Base-by-base conservation (phyloP, 2,888 invertebrate species). In the Nymphalis urticae region DNA sequence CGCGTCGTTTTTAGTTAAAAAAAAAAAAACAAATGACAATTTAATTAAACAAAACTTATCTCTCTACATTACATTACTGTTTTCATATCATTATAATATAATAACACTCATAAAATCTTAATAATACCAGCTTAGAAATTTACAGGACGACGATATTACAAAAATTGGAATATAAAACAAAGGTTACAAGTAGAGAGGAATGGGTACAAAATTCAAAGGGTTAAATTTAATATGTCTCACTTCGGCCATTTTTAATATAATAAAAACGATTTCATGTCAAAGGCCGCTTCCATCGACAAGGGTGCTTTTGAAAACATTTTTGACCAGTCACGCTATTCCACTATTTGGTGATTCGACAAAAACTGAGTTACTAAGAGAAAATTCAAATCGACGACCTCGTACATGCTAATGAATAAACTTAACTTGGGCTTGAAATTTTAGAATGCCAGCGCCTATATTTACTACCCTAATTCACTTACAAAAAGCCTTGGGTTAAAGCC, bases 381-480 rank as follows among this genome's bases (percentile, higher is more conserved):
- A 58, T 58, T 36, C 19, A 42, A 58, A n/a, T 56, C n/a, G 6
- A 16, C 54, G 27, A 17, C 54, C 16, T 9, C n/a, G 36, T 56
- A 56, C 56, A 36, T 56, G 56, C 7, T 56, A 56, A 56, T 56
- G 56, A 56, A 56, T 56, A 56, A 56, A 32, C 56, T 56, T 32
- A 17, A 56, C 32, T 56, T 56, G 5, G 17, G 17, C 27, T n/a
- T 9, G n/a, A 32, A 56, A n/a, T 56, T 54, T 54, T 32, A 32
- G 32, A 54, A 54, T 42, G 13, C 42, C 54, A 27, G 7, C 27
- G 19, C 19, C 17, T n/a, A n/a, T n/a, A n/a, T 54, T 54, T 54
- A 36, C 36, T n/a, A 42, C 42, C 13, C 42, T 42, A 10, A 8
- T 27, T 16, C 36, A 32, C 36, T 58, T 58, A 58, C 21, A 50